phyloP scores from a whole-genome alignment of 1,140 invertebrate genomes.

The Drosophila pallidifrons region DNA sequence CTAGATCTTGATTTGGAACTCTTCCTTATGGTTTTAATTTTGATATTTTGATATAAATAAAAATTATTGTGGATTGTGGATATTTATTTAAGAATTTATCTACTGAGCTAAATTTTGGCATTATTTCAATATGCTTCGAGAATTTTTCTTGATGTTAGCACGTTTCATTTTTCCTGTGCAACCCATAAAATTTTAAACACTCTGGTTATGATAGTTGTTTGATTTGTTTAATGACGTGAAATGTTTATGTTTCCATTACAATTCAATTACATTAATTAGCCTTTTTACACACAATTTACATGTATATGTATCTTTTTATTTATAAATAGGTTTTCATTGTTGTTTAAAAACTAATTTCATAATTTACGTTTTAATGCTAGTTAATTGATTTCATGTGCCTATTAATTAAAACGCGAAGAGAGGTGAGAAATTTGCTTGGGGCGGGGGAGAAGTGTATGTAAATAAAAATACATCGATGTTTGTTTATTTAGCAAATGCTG shows the following conservation, averaged over 20 bases:
- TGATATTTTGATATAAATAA: no score
- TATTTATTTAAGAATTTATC: no score
- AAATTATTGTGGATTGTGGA: no score
- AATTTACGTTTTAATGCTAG: constrained; percentile 68
- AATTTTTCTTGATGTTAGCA: no score
- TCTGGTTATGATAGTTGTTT: constrained; percentile 1
- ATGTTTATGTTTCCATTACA: constrained; percentile 69
- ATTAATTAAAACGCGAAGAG: constrained; percentile 42
- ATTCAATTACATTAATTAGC: constrained; percentile 77
- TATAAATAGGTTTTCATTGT: constrained; percentile 37
- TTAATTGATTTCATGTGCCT: constrained; percentile 70
- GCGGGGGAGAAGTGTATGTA: not conserved
- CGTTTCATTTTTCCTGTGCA: not conserved
- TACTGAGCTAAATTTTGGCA: no score
- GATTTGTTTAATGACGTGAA: constrained; percentile 74
- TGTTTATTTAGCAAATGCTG: constrained; percentile 12
- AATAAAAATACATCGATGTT: constrained; percentile 1
- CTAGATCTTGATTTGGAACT: no score
- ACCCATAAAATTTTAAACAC: constrained; percentile 15
- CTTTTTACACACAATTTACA: constrained; percentile 63
- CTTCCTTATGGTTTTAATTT: no score
- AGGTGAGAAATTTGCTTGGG: constrained; percentile 21
- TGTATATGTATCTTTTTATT: not conserved
- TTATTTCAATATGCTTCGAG: no score
- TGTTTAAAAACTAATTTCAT: constrained; percentile 56